Conservation (phyloP, 2,888 invertebrate genomes). For the Trypoxylon attenuatum region DNA sequence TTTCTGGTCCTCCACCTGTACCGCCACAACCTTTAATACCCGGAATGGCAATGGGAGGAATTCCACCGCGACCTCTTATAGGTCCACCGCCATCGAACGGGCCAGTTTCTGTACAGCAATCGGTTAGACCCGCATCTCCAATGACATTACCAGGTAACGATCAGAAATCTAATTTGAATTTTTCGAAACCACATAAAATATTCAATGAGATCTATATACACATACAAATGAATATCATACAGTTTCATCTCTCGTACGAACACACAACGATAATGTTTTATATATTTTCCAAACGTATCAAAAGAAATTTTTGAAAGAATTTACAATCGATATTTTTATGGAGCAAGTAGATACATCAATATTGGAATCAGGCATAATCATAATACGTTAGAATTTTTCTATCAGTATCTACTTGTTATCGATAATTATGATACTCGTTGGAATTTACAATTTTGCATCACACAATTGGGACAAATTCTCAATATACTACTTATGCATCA, state of each 20-base stretch:
- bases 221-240: no score
- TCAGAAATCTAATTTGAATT: no score
- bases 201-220: no score
- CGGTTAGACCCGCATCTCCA: constrained; percentile 60
- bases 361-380: neutral
- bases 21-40: constrained; percentile 47
- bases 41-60: constrained; percentile 42
- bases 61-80: constrained; percentile 54
- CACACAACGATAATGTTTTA: constrained; percentile 7
- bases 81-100: constrained; percentile 52
- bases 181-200: no score
- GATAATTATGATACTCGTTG: constrained; percentile 11
- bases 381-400: neutral
- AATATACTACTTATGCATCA: constrained; percentile 60
- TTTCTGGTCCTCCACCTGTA: constrained; percentile 39
- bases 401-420: constrained; percentile 2
- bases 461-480: constrained; percentile 27
- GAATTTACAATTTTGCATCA: constrained; percentile 15
- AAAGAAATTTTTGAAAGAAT: constrained; percentile 7
- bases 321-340: constrained; percentile 4
- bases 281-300: constrained; percentile 18
- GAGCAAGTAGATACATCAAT: constrained; percentile 7
- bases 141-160: constrained; percentile 60
- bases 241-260: no score
- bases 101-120: constrained; percentile 49